phyloP scores from a whole-genome alignment of 2,888 invertebrate genomes.

The Branchipolynoe longqiensis region DNA sequence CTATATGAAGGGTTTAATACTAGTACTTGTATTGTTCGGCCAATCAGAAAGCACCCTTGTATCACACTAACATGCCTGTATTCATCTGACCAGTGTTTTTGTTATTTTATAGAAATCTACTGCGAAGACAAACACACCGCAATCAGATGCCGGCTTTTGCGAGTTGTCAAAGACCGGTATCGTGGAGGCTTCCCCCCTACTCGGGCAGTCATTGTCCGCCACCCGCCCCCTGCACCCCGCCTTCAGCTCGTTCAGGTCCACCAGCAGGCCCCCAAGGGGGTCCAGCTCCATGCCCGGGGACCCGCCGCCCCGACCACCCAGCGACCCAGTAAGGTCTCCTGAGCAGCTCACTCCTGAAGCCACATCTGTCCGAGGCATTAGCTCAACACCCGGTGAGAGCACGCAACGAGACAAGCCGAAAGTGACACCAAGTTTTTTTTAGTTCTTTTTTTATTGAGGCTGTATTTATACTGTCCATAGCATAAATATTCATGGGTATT shows the following conservation, averaged over 20 bases:
- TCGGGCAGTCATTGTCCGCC: neutral
- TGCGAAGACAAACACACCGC: neutral
- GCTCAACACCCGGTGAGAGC: too few species aligned
- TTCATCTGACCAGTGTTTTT: neutral
- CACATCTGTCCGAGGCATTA: too few species aligned
- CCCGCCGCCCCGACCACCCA: neutral
- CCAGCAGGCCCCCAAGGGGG: neutral
- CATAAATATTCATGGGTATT: too few species aligned
- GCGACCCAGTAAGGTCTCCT: too few species aligned
- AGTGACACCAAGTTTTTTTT: too few species aligned
- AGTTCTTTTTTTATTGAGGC: too few species aligned
- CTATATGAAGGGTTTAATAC: neutral
- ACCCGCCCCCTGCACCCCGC: neutral
- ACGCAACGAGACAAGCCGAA: too few species aligned
- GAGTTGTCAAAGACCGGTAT: neutral
- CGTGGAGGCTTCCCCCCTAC: neutral
- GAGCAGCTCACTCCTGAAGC: too few species aligned
- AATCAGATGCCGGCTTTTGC: too few species aligned
- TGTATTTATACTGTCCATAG: too few species aligned
- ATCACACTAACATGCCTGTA: neutral
- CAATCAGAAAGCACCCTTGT: neutral
- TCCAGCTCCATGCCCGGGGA: neutral
- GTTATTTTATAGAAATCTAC: neutral
- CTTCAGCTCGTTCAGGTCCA: neutral
- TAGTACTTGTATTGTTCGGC: neutral